Conservation (phyloP, 2,797 vertebrate genomes). For the Dryobates pubescens region DNA sequence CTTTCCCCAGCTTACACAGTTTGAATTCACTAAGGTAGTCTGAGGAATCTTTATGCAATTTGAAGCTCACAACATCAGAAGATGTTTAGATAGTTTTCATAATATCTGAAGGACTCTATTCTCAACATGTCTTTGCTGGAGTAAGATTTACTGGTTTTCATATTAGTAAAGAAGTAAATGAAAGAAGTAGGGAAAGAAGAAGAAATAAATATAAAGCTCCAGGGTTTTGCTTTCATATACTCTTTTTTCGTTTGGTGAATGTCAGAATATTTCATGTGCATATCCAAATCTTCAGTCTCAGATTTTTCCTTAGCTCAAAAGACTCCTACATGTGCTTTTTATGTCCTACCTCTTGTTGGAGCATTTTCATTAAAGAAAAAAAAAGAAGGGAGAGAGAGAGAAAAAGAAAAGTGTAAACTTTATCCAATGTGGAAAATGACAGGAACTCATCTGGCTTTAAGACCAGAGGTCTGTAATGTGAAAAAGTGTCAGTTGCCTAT, state of each 20-base stretch:
- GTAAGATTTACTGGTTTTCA: not conserved
- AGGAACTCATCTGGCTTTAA: not conserved
- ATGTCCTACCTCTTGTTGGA: not conserved
- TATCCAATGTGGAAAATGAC: not conserved
- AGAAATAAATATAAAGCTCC: not conserved
- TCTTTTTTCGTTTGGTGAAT: not conserved
- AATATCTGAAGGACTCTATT: not conserved
- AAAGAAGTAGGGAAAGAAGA: not conserved
- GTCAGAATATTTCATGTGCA: not conserved
- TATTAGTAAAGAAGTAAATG: not conserved
- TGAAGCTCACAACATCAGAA: not conserved
- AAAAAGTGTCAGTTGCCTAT: not conserved
- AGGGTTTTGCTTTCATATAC: rapidly evolving
- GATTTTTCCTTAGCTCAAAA: not conserved
- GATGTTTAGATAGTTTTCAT: not conserved
- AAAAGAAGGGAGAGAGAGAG: too few relatives aligned
- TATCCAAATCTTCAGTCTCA: not conserved
- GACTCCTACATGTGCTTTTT: not conserved
- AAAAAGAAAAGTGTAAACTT: too few relatives aligned
- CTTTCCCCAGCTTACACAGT: not conserved
- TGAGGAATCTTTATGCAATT: not conserved
- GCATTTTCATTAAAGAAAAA: not conserved
- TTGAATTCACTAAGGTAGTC: not conserved
- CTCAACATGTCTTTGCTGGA: not conserved
- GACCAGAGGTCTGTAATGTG: not conserved